Percentiles rank a stretch among this genome's conserved stretches.
Evolutionary conservation across 2,888 invertebrate genomes (phyloP).

Genomic region (Prionchulus punctatus): DNA sequence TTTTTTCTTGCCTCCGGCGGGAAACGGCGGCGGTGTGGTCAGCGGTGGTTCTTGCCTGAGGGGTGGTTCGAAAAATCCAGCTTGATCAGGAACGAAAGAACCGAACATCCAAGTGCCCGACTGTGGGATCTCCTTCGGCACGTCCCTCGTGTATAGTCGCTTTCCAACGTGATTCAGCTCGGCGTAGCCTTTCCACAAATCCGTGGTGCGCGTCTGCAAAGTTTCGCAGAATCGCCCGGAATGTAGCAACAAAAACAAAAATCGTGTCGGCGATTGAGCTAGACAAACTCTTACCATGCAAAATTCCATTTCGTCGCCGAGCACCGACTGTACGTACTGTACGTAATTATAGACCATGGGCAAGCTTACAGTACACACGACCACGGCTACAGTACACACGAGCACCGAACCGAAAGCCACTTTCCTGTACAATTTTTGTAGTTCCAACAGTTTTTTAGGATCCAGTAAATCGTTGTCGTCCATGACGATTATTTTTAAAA

Average conservation of each 20-base stretch:
- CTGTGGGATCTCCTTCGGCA: background rate
- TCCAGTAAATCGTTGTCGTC: no score
- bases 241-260: no score
- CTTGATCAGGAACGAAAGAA: background rate
- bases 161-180: background rate
- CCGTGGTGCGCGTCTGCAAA: background rate
- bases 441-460: no score
- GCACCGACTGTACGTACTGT: slow-evolving; percentile 25
- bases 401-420: slow-evolving; percentile 27
- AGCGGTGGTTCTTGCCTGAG: background rate
- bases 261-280: no score
- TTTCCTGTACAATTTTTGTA: slow-evolving; percentile 12
- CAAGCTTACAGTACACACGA: slow-evolving; percentile 24
- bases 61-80: background rate
- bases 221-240: no score
- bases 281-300: slow-evolving; percentile 25
- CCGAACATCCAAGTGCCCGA: slow-evolving; percentile 1
- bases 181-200: background rate
- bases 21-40: background rate
- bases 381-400: slow-evolving; percentile 23
- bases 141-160: background rate
- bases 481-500: no score
- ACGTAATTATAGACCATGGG: slow-evolving; percentile 28
- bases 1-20: no score
- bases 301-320: slow-evolving; percentile 27